Conservation (phyloP, 1,140 invertebrate species). For the Charaxes varanes region DNA sequence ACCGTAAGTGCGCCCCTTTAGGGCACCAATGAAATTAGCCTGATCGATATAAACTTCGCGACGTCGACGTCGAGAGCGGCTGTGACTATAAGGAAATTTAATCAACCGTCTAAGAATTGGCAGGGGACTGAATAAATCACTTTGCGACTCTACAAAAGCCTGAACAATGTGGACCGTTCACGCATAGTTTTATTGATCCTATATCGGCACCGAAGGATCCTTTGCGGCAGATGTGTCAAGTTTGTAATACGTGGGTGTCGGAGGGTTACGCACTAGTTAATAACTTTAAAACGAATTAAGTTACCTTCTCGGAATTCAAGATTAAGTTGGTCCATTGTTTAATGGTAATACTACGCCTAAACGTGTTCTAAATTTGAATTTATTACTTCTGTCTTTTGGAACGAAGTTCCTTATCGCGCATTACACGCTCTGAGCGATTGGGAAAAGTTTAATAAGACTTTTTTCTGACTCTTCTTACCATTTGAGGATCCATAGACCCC, state of each 20-base stretch:
- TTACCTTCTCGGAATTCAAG: no score
- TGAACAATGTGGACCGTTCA: slow-evolving; percentile 27
- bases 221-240: slow-evolving; percentile 19
- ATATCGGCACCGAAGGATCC: slow-evolving; percentile 21
- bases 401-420: no score
- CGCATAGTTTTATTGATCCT: slow-evolving; percentile 30
- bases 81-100: slow-evolving; percentile 54
- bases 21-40: slow-evolving; percentile 40
- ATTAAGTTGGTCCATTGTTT: no score
- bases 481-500: no score
- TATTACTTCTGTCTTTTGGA: no score
- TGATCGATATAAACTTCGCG: slow-evolving; percentile 51
- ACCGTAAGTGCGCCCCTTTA: slow-evolving; percentile 9
- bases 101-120: slow-evolving; percentile 56
- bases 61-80: slow-evolving; percentile 37
- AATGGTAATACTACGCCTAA: no score
- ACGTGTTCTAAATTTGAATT: no score
- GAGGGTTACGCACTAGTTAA: no score
- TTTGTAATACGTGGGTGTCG: slow-evolving; percentile 16
- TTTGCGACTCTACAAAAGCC: slow-evolving; percentile 21
- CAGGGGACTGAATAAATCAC: slow-evolving; percentile 45
- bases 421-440: no score
- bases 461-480: no score
- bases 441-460: no score
- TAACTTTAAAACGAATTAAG: no score